Conservation (phyloP, 2,797 vertebrate species). For the Salmo trutta region DNA sequence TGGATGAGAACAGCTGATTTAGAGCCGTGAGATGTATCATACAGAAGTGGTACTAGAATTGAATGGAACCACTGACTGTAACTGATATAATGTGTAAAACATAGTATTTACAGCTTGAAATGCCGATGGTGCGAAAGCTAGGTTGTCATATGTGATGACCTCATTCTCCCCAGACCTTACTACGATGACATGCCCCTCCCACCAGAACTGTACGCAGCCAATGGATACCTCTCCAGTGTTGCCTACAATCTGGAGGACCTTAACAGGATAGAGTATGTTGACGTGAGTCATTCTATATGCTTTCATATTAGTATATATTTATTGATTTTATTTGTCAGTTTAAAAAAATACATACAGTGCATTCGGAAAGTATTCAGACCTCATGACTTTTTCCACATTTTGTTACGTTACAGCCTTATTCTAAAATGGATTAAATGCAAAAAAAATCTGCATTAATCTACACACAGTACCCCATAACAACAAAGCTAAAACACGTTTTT, state of each 20-base stretch:
- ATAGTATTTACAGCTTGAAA: neutral
- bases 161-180: slow-evolving; percentile 55
- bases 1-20: too few relatives aligned
- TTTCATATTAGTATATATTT: neutral
- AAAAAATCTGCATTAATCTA: too few relatives aligned
- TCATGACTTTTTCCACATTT: too few relatives aligned
- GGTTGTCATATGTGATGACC: neutral
- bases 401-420: too few relatives aligned
- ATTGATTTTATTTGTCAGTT: too few relatives aligned
- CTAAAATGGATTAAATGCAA: too few relatives aligned
- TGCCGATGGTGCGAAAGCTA: neutral
- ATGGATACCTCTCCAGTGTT: slow-evolving; percentile 67
- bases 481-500: too few relatives aligned
- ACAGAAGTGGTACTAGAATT: neutral
- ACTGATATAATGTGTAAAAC: neutral
- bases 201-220: slow-evolving; percentile 57
- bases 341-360: too few relatives aligned
- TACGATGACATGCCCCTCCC: slow-evolving; percentile 63
- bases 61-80: neutral
- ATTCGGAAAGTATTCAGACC: too few relatives aligned
- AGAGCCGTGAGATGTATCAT: neutral
- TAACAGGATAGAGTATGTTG: slow-evolving; percentile 64
- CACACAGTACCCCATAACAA: too few relatives aligned
- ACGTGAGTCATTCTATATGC: neutral
- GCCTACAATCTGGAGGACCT: slow-evolving; percentile 72